These are phyloP conservation scores for Paragorgia papillata DNA, from an alignment of 92 coral and sea anemone genomes.

Conservation along the genomic window DNA sequence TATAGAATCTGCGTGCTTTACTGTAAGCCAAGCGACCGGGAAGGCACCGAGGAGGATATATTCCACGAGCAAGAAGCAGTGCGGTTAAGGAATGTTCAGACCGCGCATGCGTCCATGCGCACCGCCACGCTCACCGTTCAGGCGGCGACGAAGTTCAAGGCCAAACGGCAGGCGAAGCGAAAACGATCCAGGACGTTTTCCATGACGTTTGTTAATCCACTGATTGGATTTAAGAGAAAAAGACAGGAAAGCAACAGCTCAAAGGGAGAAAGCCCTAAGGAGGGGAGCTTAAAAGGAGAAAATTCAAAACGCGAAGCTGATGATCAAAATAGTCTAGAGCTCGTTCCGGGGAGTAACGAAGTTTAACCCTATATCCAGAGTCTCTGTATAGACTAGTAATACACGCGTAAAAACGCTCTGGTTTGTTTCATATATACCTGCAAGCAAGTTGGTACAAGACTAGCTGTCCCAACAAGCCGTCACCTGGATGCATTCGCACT, in stretches of 20 bases:
- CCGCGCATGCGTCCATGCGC: conserved; percentile 78
- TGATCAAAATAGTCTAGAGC: neutral
- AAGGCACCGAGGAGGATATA: conserved; percentile 65
- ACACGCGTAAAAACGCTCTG: too few relatives aligned
- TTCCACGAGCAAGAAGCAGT: conserved; percentile 67
- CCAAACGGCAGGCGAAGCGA: conserved; percentile 43
- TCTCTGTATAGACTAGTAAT: too few relatives aligned
- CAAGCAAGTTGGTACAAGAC: too few relatives aligned
- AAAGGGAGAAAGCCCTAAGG: neutral
- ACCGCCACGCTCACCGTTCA: conserved; percentile 76
- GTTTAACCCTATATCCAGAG: too few relatives aligned
- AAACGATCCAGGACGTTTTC: conserved; percentile 27
- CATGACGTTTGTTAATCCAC: neutral
- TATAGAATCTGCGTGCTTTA: conserved; percentile 90
- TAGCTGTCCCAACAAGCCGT: too few relatives aligned
- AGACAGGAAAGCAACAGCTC: neutral
- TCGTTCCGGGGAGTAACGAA: too few relatives aligned
- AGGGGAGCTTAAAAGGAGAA: neutral
- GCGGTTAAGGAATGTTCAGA: conserved; percentile 75
- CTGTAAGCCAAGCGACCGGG: conserved; percentile 75
- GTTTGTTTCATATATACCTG: too few relatives aligned
- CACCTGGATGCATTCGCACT: too few relatives aligned
- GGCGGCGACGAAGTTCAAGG: conserved; percentile 73
- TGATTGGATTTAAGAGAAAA: conserved; percentile 21
- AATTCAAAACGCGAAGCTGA: neutral